These are phyloP conservation scores for Brachionus manjavacas DNA, from an alignment of 1,140 invertebrate species.

Conservation along the genomic window DNA sequence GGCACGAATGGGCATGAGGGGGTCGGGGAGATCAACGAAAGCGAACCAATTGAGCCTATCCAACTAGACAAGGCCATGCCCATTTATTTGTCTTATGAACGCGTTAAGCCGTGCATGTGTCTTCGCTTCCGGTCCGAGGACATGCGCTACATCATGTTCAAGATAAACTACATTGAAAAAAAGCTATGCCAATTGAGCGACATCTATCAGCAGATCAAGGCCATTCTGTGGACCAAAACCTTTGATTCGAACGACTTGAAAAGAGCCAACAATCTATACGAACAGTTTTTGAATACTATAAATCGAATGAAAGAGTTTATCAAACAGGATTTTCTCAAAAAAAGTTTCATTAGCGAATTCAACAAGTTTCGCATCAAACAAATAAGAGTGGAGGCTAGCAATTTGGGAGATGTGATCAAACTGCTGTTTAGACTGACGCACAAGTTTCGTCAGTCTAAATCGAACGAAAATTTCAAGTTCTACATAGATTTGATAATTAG, in stretches of 20 bases:
- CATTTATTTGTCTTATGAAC: background rate
- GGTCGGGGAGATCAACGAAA: background rate
- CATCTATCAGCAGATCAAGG: background rate
- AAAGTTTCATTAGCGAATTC: background rate
- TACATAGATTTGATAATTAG: conserved; percentile 33
- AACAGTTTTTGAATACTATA: background rate
- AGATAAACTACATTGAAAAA: conserved; percentile 3
- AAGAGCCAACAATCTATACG: background rate
- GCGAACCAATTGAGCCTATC: background rate
- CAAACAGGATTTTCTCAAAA: conserved; percentile 1
- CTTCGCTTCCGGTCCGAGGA: background rate
- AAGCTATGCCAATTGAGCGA: background rate
- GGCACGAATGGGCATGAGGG: background rate
- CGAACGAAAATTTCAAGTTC: conserved; percentile 33
- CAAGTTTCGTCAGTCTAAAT: conserved; percentile 1
- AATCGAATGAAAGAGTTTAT: background rate
- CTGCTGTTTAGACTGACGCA: background rate
- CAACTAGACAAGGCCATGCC: conserved; percentile 10
- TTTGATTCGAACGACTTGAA: background rate
- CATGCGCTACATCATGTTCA: conserved; percentile 34
- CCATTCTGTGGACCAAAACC: background rate
- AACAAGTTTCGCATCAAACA: background rate
- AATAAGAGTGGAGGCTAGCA: background rate
- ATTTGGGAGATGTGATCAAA: background rate
- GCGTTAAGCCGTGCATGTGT: background rate